Conservation (phyloP, 2,113 vertebrate genomes). For the Plotosus lineatus region DNA sequence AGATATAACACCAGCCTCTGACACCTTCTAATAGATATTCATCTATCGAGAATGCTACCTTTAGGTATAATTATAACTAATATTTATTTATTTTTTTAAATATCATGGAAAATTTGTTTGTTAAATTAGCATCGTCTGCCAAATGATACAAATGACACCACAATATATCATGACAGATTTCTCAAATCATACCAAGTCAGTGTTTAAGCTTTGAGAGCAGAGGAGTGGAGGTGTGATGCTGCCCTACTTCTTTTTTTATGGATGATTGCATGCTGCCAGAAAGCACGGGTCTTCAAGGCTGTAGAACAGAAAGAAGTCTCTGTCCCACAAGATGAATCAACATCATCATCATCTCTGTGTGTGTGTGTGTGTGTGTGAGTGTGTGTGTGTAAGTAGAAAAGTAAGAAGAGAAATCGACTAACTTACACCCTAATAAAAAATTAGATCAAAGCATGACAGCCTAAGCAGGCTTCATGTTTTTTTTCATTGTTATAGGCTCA, state of each 20-base stretch:
- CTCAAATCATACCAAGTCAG: background rate
- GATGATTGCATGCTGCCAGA: constrained; percentile 30
- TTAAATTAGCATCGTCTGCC: background rate
- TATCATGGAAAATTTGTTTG: background rate
- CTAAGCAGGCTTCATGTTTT: background rate
- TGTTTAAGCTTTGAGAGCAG: constrained; percentile 29
- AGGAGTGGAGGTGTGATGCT: constrained; percentile 40
- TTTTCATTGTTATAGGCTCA: constrained; percentile 17
- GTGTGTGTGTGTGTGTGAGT: background rate
- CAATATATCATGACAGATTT: constrained; percentile 15
- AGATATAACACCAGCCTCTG: too few relatives aligned
- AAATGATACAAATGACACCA: background rate
- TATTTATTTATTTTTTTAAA: too few relatives aligned
- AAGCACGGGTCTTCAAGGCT: constrained; percentile 26
- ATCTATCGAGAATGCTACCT: too few relatives aligned
- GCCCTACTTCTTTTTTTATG: constrained; percentile 42
- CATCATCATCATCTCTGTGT: background rate
- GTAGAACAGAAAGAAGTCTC: constrained; percentile 6
- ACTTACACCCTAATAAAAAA: constrained; percentile 6
- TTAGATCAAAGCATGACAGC: background rate
- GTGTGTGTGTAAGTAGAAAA: background rate
- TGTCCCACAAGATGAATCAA: constrained; percentile 25
- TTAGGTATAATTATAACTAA: too few relatives aligned
- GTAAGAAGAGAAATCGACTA: background rate
- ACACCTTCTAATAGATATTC: too few relatives aligned